phyloP scores from a whole-genome alignment of 2,113 vertebrate species.

The Bettongia penicillata region DNA sequence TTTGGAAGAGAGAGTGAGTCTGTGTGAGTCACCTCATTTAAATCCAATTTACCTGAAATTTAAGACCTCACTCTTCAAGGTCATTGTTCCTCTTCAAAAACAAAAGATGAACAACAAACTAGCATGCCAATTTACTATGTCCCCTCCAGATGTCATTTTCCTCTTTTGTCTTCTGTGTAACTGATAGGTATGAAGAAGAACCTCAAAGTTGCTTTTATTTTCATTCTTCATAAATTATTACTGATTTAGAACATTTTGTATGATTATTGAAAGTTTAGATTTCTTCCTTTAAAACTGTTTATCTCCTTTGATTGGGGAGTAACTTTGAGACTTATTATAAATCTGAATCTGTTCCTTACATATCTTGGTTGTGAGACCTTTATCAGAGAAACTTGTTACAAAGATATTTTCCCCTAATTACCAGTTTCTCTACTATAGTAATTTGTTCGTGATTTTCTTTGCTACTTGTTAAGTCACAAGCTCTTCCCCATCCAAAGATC shows the following conservation, averaged over 20 bases:
- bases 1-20: no score
- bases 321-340: background rate
- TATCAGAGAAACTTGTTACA: background rate
- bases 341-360: background rate
- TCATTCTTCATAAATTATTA: background rate
- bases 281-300: background rate
- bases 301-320: background rate
- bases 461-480: background rate
- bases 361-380: no score
- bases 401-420: background rate
- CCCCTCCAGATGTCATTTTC: background rate
- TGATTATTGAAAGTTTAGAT: background rate
- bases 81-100: background rate
- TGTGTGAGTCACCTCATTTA: background rate
- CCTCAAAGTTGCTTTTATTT: background rate
- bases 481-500: background rate
- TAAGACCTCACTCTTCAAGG: background rate
- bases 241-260: background rate
- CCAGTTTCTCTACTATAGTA: background rate
- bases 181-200: background rate
- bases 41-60: background rate
- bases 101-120: background rate
- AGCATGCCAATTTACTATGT: background rate
- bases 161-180: background rate
- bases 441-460: background rate